Evolutionary conservation across 2,797 vertebrate genomes (phyloP).

Genomic region (Labroides dimidiatus): DNA sequence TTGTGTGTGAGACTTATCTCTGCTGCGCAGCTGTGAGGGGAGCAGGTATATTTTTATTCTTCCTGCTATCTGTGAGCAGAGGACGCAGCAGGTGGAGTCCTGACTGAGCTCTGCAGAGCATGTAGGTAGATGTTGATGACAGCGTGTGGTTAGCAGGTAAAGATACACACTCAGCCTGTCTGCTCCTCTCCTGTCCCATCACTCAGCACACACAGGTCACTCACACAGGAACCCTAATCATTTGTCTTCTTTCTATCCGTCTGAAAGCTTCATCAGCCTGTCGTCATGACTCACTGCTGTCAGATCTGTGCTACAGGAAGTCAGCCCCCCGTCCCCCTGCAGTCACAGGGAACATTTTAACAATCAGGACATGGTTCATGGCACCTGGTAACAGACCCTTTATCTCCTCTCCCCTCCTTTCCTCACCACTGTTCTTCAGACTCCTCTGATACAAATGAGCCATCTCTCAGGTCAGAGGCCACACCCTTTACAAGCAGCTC

Average conservation of each 20-base stretch:
- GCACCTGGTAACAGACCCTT: slow-evolving; percentile 12
- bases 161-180: slow-evolving; percentile 11
- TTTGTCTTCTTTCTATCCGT: slow-evolving; percentile 22
- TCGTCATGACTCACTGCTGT: slow-evolving; percentile 6
- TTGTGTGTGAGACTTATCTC: slow-evolving; percentile 61
- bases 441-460: background rate
- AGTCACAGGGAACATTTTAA: slow-evolving; percentile 20
- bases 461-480: slow-evolving; percentile 2
- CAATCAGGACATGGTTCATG: slow-evolving; percentile 11
- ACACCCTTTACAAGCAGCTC: background rate
- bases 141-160: slow-evolving; percentile 40
- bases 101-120: slow-evolving; percentile 37
- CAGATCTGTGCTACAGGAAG: background rate
- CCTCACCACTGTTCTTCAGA: slow-evolving; percentile 24
- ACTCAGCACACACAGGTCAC: slow-evolving; percentile 24
- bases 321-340: background rate
- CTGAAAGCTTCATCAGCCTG: slow-evolving; percentile 32
- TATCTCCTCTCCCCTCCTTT: background rate
- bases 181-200: slow-evolving; percentile 13
- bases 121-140: slow-evolving; percentile 41
- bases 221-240: slow-evolving; percentile 12
- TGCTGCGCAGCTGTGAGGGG: slow-evolving; percentile 55
- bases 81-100: slow-evolving; percentile 46
- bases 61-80: slow-evolving; percentile 45
- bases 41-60: slow-evolving; percentile 60